Conservation (phyloP, 2,113 vertebrate genomes). For the Ammospiza nelsoni region DNA sequence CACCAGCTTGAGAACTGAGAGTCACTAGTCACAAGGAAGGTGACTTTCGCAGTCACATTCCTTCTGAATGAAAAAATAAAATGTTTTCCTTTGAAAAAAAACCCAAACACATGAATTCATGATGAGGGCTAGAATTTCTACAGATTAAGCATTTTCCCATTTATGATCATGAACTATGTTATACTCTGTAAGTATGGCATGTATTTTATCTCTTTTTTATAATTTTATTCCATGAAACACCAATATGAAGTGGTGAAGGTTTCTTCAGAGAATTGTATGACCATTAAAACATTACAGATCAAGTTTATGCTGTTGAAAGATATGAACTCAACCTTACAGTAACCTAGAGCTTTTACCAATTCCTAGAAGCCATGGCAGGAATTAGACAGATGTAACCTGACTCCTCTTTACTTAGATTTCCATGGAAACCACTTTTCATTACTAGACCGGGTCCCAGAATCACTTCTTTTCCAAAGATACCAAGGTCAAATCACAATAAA, state of each 20-base stretch:
- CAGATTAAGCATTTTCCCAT: background rate
- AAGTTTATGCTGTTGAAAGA: background rate
- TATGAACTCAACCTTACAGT: constrained; percentile 6
- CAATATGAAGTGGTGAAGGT: background rate
- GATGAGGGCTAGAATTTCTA: background rate
- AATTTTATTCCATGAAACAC: background rate
- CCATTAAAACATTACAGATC: background rate
- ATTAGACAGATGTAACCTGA: constrained; percentile 35
- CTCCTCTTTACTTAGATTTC: constrained; percentile 42
- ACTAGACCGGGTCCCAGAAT: background rate
- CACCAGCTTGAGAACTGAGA: background rate
- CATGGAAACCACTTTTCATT: constrained; percentile 43
- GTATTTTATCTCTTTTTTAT: background rate
- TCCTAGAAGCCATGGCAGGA: constrained; percentile 26
- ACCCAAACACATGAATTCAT: accelerated
- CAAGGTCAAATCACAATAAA: constrained; percentile 15
- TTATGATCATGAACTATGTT: background rate
- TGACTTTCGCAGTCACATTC: background rate
- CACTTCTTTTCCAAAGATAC: background rate
- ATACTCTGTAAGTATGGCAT: background rate
- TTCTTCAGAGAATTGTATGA: background rate
- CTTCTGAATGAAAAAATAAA: background rate
- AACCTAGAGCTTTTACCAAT: constrained; percentile 25
- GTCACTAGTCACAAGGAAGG: background rate
- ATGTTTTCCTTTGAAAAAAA: background rate